A percentile compares a stretch with the other conserved stretches of the same genome.
phyloP scores from a whole-genome alignment of 2,113 vertebrate species.

The rat (Rattus norvegicus) region DNA sequence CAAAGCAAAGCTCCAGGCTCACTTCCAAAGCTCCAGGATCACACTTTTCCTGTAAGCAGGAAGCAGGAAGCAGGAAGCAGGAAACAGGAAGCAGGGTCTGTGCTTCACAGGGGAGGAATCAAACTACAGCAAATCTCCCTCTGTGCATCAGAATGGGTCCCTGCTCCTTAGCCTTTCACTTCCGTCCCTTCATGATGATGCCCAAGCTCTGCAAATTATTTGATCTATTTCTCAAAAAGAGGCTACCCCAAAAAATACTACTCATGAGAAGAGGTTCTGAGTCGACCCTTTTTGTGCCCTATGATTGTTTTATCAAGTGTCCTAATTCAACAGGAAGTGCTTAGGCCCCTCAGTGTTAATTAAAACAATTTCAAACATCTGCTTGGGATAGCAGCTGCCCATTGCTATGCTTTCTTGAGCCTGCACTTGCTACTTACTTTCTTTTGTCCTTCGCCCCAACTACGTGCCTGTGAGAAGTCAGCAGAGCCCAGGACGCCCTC shows the following conservation, averaged over 20 bases:
- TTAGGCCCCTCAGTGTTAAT: background rate
- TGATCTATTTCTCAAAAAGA: background rate
- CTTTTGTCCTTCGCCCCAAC: background rate
- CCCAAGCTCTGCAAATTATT: background rate
- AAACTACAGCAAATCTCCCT: background rate
- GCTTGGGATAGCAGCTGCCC: background rate
- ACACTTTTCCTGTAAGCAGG: background rate
- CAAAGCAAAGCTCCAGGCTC: background rate
- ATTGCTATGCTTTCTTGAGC: fast-evolving
- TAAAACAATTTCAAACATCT: background rate
- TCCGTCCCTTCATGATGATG: background rate
- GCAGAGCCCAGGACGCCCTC: background rate
- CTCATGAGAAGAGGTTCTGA: background rate
- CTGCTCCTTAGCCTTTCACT: background rate
- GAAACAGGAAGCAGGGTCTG: background rate
- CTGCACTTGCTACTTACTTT: background rate
- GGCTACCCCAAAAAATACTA: background rate
- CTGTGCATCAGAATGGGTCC: background rate
- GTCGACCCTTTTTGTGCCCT: background rate
- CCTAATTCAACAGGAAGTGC: background rate
- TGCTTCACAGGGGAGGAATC: background rate
- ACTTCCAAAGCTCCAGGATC: too few species aligned
- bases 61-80: background rate
- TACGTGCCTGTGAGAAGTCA: background rate
- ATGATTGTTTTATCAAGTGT: background rate